Evolutionary conservation across 2,888 invertebrate species (phyloP).

Genomic region (Hanleya hanleyi): DNA sequence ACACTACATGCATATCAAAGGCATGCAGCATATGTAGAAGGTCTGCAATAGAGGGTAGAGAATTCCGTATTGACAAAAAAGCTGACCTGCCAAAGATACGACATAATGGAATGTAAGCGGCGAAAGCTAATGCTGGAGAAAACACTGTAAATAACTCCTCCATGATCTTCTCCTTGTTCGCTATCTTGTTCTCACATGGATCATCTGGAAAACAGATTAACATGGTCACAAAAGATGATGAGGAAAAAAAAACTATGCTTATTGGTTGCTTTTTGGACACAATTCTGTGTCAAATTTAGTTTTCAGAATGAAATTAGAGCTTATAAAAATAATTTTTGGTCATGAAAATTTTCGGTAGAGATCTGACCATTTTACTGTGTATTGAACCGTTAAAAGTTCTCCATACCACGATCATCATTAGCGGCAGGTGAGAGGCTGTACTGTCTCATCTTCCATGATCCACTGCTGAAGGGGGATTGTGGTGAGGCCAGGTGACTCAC

Average conservation of each 20-base stretch:
- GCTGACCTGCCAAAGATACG: conserved; percentile 74
- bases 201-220: not conserved
- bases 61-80: conserved; percentile 10
- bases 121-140: conserved; percentile 87
- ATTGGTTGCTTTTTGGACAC: too few species aligned
- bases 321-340: too few species aligned
- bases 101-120: conserved; percentile 80
- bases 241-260: too few species aligned
- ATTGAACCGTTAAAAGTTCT: too few species aligned
- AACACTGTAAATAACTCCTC: conserved; percentile 89
- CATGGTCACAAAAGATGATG: too few species aligned
- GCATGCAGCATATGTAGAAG: too few species aligned
- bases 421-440: conserved; percentile 6
- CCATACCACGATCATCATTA: not conserved
- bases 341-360: too few species aligned
- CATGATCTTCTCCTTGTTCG: conserved; percentile 48
- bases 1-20: too few species aligned
- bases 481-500: conserved; percentile 14
- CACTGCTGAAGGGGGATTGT: not conserved
- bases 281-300: too few species aligned
- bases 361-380: too few species aligned
- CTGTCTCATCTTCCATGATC: conserved; percentile 8
- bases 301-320: too few species aligned
- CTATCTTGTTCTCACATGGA: conserved; percentile 24
- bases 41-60: too few species aligned